Evolutionary conservation across 2,113 vertebrate genomes (phyloP), one percentile per base, ranked within the genome.

Genomic region (Sterna hirundo): DNA sequence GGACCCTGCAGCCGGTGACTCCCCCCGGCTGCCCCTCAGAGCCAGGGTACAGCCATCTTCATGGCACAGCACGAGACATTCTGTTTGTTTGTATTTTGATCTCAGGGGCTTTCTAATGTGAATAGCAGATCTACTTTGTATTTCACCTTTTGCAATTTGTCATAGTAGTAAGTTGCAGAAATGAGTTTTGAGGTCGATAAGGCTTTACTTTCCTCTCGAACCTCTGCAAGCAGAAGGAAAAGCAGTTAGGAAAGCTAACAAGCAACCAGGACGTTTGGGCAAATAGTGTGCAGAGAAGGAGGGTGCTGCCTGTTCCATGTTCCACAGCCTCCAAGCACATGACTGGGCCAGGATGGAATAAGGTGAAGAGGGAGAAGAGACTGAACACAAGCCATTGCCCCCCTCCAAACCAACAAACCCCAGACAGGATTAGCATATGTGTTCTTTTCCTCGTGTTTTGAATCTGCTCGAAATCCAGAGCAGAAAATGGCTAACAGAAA

Each of bases 351-450:
- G 32, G 23, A 36, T n/a, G 47, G 44, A 47, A 58, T 47, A 88
- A 52, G 15, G 34, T 46, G 30, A 79, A 75, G 55, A 10, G 30
- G 19, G 21, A 78, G 30, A 85, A 20, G 16, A 66, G 27, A 61
- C 11, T 22, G 10, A 19, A 29, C 1, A 1, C 6, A 52, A 46
- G 66, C 14, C 15, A 47, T 16, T 1, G 0, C 5, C 11, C 15
- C 7, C 15, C 17, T 60, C 29, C 72, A 69, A 68, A 44, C 36
- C 23, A 46, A 44, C 10, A 60, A 26, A 49, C 9, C 47, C 25
- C 42, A 34, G 36, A 13, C 13, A 54, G 36, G 22, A 80, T 64
- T 65, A 69, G 40, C 22, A 9, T 7, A 22, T 5, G 5, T 52
- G 54, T 46, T 40, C 15, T 49, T 15, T 54, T 15, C 15, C 64